Evolutionary conservation across 2,113 vertebrate species (phyloP).

Genomic region (Myotis davidii): DNA sequence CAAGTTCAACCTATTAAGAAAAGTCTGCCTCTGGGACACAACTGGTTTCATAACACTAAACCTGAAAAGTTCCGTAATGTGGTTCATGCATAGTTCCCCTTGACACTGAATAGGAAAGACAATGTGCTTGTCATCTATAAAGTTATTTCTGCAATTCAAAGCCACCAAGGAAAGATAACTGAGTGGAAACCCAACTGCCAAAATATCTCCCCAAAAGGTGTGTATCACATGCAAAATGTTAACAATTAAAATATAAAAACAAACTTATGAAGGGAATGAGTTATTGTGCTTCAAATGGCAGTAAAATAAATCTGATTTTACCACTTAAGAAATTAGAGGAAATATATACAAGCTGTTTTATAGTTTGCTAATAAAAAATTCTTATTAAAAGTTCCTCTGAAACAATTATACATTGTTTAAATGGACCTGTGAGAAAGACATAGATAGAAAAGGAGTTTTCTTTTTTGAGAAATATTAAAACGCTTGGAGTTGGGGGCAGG

Average conservation of each 20-base stretch:
- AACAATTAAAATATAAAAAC: constrained; percentile 35
- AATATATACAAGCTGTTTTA: neutral
- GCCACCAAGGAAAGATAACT: neutral
- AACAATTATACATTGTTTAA: constrained; percentile 32
- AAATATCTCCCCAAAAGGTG: neutral
- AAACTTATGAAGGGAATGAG: neutral
- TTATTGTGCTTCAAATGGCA: neutral
- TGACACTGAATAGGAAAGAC: neutral
- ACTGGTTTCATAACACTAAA: neutral
- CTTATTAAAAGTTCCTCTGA: neutral
- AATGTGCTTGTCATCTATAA: neutral
- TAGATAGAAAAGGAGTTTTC: neutral
- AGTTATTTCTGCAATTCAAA: constrained; percentile 38
- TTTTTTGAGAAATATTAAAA: constrained; percentile 46
- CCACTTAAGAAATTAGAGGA: constrained; percentile 21
- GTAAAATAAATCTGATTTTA: constrained; percentile 8
- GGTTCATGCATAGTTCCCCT: neutral
- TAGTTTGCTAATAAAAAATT: neutral
- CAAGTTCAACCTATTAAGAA: constrained; percentile 22
- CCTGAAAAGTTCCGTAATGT: neutral
- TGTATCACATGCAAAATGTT: neutral
- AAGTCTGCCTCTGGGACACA: neutral
- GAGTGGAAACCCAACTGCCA: neutral
- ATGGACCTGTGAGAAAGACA: neutral
- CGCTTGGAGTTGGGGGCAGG: neutral